Evolutionary conservation across 1,140 invertebrate genomes (phyloP), one percentile per base, ranked within the genome.

Genomic region (Rhopalosiphum maidis): DNA sequence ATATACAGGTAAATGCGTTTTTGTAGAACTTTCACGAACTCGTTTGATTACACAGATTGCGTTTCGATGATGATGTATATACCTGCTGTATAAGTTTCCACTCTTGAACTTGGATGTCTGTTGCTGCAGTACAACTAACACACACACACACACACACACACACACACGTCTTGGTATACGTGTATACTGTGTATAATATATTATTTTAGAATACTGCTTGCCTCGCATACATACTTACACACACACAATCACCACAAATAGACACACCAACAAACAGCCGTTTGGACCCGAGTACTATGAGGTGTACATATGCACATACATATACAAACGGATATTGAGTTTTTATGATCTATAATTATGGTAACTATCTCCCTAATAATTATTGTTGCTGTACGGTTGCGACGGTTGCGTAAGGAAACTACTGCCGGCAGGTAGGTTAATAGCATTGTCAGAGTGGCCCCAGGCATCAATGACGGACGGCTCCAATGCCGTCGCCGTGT

Each of bases 341-440:
- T 91, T 91, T 91, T 91, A 91, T 91, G 90, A 91, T 91, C 68
- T 91, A 91, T 91, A 91, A 91, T 91, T 91, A 91, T 91, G 90
- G 90, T 91, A 91, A 91, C 90, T 91, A 91, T 91, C 90, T 91
- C 90, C 90, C 68, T 48, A 83, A 91, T 91, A 91, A 91, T 91
- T 91, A 91, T 91, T 91, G 82, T 83, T 51, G 68, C 68, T 77
- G 90, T 89, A 43, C 83, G 30, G 85, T 87, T 68, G n/a, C 54
- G 90, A 25, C 46, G 41, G 68, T 82, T 43, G 60, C 41, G 43
- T 77, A 83, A 91, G 60, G 60, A 91, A 77, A 82, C 55, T 82
- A 77, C 60, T 82, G 90, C 90, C 90, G 90, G 90, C 90, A 91
- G 90, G 90, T 91, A 91, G 68, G 90, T 83, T 91, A 91, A 91